Base-by-base conservation (phyloP, 2,797 vertebrate species). In the Pseudopleuronectes americanus region DNA sequence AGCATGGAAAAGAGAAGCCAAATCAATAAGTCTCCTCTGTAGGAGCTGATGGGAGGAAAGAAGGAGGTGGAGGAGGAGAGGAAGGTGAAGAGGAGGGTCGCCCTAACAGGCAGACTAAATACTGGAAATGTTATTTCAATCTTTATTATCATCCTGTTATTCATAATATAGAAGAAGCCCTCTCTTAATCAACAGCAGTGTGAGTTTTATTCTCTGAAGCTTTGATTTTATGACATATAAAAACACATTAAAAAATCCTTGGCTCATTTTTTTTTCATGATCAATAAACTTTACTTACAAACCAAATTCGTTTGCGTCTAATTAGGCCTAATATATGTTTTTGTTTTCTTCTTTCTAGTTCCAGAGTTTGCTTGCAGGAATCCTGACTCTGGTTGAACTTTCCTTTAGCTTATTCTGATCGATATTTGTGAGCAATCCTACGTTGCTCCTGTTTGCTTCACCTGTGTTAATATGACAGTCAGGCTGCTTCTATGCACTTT, bases 11-110 rank as follows among this genome's bases (percentile, higher is more conserved):
- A 71, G 63, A 87, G 83, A 86, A 74, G 65, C 72, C 80, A 69
- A 90, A 92, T 93, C 92, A 93, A 92, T 91, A 91, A 52, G 84
- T 89, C 82, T 86, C 80, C 77, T 84, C 74, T 21, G 54, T 68
- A 55, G 65, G 77, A 60, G 64, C 63, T 57, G 59, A 82, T 51
- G 51, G 57, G 56, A 74, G 48, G 49, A 60, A 74, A 62, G 55
- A 53, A 33, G 49, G 57, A 63, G 56, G 43, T 4, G 17, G 41
- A 74, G 61, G 23, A 66, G 54, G 64, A 69, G 41, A 24, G 66
- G 56, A 68, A 57, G 60, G 59, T 64, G 74, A 76, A 65, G 48
- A 5, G 60, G 28, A 68, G 41, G 51, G 60, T 47, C 76, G 57
- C 52, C 21, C 60, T 79, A 76, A 76, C 26, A 71, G 59, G 49